Evolutionary conservation across 2,113 vertebrate genomes (phyloP).

Genomic region (Pyxicephalus adspersus): DNA sequence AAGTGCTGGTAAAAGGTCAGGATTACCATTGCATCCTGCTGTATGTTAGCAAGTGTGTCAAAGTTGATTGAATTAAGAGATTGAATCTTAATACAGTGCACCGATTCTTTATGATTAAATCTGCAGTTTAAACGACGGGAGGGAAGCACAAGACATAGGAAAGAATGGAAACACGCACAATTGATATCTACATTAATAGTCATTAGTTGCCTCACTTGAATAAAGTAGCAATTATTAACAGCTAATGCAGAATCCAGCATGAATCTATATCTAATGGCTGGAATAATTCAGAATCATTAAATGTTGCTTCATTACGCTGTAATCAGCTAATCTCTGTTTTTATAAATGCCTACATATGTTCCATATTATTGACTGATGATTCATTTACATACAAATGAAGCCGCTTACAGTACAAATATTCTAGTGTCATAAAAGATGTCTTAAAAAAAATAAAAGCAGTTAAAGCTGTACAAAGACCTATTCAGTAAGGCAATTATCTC

Average conservation of each 20-base stretch:
- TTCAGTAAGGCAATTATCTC: conserved; percentile 10
- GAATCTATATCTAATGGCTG: conserved; percentile 45
- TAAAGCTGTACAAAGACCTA: background rate
- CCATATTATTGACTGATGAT: conserved; percentile 32
- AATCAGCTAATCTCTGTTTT: conserved; percentile 49
- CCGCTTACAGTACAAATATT: background rate
- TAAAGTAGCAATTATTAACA: conserved; percentile 52
- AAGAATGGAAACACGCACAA: conserved; percentile 22
- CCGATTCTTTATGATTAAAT: conserved; percentile 31
- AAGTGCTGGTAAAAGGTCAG: background rate
- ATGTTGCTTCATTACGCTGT: conserved; percentile 50
- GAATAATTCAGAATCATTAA: conserved; percentile 50
- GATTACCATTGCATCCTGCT: background rate
- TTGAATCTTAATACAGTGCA: background rate
- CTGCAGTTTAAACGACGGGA: background rate
- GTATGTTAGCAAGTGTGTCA: conserved; percentile 5
- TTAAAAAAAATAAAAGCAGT: conserved; percentile 7
- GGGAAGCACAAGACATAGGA: background rate
- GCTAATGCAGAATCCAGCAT: conserved; percentile 29
- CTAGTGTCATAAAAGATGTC: background rate
- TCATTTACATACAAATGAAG: conserved; percentile 36
- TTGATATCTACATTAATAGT: conserved; percentile 45
- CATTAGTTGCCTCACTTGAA: conserved; percentile 47
- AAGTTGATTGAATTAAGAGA: background rate
- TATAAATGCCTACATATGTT: conserved; percentile 39